Percentiles rank a stretch among this genome's conserved stretches.
Evolutionary conservation across 2,888 invertebrate genomes (phyloP).

Genomic region (Stomorhina lunata): DNA sequence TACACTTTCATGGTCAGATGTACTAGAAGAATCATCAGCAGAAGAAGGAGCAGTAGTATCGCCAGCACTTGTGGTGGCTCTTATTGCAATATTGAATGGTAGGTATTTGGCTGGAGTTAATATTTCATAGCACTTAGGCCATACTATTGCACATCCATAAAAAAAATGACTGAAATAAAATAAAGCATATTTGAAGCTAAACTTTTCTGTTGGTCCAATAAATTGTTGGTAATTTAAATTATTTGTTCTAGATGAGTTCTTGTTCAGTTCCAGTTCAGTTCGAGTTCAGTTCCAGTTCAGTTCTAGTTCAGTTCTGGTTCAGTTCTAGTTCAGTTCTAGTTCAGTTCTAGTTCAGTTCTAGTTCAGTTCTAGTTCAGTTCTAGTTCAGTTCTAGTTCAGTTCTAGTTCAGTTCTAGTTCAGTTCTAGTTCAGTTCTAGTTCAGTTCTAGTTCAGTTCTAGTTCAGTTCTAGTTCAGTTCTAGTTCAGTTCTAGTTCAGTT

Average conservation of each 20-base stretch:
- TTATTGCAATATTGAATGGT: slow-evolving; percentile 9
- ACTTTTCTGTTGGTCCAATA: slow-evolving; percentile 44
- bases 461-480: background rate
- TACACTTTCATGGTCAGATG: slow-evolving; percentile 26
- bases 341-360: background rate
- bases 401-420: background rate
- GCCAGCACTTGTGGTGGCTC: background rate
- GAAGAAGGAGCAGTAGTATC: background rate
- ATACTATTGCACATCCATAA: background rate
- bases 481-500: background rate
- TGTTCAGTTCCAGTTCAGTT: background rate
- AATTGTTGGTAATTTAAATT: slow-evolving; percentile 58
- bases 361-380: background rate
- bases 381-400: background rate
- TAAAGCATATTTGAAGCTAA: background rate
- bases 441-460: background rate
- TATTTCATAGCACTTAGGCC: too few species aligned
- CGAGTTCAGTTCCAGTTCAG: background rate
- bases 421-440: background rate
- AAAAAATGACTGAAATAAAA: background rate
- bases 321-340: background rate
- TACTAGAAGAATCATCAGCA: background rate
- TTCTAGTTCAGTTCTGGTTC: background rate
- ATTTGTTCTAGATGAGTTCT: slow-evolving; percentile 13
- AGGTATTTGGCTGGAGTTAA: too few species aligned